phyloP scores from a whole-genome alignment of 2,797 vertebrate genomes.

The Lindbergichthys nudifrons region DNA sequence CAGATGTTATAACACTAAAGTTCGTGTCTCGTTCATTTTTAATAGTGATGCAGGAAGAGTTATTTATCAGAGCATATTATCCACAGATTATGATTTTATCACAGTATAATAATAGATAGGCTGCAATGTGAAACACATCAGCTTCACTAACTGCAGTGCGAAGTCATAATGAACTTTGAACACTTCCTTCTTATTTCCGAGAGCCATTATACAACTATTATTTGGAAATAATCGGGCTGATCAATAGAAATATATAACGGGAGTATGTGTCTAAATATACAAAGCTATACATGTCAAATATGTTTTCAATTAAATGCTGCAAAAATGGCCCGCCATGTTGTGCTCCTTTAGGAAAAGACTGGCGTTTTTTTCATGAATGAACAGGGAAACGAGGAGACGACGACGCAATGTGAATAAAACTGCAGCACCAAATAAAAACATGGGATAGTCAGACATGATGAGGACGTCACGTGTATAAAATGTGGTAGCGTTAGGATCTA shows the following conservation, averaged over 20 bases:
- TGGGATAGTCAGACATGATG: neutral
- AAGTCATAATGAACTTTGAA: slow-evolving; percentile 38
- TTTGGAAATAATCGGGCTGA: no score
- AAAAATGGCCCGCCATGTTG: slow-evolving; percentile 89
- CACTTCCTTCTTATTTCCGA: slow-evolving; percentile 8
- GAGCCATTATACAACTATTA: neutral
- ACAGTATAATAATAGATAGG: no score
- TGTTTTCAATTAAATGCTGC: slow-evolving; percentile 92
- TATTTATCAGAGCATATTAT: neutral
- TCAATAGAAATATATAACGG: neutral
- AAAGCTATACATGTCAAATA: slow-evolving; percentile 32
- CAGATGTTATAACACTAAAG: slow-evolving; percentile 3
- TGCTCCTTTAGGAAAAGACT: slow-evolving; percentile 78
- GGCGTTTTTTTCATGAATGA: slow-evolving; percentile 88
- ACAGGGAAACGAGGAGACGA: slow-evolving; percentile 54
- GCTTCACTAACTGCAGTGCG: neutral
- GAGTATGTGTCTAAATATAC: neutral
- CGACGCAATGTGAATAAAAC: neutral
- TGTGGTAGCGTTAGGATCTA: rapidly evolving
- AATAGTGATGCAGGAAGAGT: neutral
- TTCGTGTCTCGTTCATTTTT: neutral
- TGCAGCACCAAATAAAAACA: neutral
- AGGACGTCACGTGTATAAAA: neutral
- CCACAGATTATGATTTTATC: neutral
- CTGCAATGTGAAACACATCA: neutral